Evolutionary conservation across 2,113 vertebrate species (phyloP).

Genomic region (Gracilinanus agilis): DNA sequence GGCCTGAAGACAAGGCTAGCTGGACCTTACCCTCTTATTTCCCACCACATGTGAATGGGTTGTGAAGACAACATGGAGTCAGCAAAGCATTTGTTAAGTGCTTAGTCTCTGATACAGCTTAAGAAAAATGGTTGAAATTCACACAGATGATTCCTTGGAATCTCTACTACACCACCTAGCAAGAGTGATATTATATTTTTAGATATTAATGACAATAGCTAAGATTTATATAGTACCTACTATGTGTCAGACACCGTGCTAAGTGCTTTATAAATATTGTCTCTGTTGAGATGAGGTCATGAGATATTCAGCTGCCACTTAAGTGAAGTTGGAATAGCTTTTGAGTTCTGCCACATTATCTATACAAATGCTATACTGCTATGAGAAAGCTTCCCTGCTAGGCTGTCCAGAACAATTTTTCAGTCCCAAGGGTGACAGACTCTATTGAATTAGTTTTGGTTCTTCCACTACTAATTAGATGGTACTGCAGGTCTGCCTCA

Average conservation of each 20-base stretch:
- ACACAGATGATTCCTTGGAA: neutral
- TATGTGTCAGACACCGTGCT: neutral
- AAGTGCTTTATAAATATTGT: neutral
- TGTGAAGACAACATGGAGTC: neutral
- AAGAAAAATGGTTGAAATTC: neutral
- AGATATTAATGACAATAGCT: neutral
- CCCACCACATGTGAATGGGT: neutral
- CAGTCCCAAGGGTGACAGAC: constrained; percentile 40
- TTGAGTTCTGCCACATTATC: neutral
- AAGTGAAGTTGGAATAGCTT: neutral
- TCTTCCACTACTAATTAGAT: constrained; percentile 71
- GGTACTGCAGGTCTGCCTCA: constrained; percentile 48
- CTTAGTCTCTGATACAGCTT: neutral
- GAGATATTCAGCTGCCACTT: neutral
- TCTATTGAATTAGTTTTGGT: constrained; percentile 71
- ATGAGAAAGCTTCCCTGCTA: neutral
- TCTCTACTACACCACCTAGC: neutral
- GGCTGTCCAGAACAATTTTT: constrained; percentile 30
- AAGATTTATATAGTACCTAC: neutral
- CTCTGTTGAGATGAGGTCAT: neutral
- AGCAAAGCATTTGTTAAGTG: neutral
- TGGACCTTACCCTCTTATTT: neutral
- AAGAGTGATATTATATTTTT: neutral
- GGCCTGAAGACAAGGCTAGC: neutral
- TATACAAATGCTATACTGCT: neutral